A percentile compares a stretch with the other conserved stretches of the same genome.
Evolutionary conservation across 2,797 vertebrate species (phyloP).

Genomic region (Rhinella marina): DNA sequence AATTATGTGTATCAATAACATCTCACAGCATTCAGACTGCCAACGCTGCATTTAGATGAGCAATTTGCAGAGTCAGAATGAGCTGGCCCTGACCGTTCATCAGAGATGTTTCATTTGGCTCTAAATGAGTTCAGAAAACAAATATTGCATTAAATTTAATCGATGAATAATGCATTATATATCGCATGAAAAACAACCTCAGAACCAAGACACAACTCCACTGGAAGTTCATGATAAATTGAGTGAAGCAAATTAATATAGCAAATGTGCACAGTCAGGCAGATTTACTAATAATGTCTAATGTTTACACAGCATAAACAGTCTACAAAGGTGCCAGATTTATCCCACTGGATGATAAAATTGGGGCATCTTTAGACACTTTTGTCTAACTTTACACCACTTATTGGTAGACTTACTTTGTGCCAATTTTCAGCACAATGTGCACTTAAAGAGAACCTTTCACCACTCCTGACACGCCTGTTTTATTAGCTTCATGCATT

Average conservation of each 20-base stretch:
- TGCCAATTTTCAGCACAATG: too few relatives aligned
- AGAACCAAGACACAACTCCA: not conserved
- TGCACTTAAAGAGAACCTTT: too few relatives aligned
- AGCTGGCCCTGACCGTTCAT: not conserved
- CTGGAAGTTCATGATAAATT: not conserved
- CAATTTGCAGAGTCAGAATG: slow-evolving; percentile 14
- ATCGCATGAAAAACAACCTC: not conserved
- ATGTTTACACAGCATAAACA: too few relatives aligned
- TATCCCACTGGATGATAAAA: too few relatives aligned
- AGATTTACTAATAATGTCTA: too few relatives aligned
- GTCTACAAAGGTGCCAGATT: too few relatives aligned
- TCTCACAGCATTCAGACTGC: not conserved
- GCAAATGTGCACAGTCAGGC: not conserved
- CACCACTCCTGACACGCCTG: too few relatives aligned
- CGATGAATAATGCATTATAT: slow-evolving; percentile 21
- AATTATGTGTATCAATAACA: slow-evolving; percentile 1
- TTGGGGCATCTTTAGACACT: too few relatives aligned
- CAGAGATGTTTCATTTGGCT: slow-evolving; percentile 21
- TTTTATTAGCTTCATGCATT: too few relatives aligned
- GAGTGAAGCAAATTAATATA: not conserved
- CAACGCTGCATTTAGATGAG: not conserved
- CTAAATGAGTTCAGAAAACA: not conserved
- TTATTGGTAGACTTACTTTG: too few relatives aligned
- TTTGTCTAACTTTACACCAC: too few relatives aligned
- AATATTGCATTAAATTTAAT: slow-evolving; percentile 8